Base-by-base conservation (phyloP, 2,797 vertebrate genomes). In the Alosa sapidissima region DNA sequence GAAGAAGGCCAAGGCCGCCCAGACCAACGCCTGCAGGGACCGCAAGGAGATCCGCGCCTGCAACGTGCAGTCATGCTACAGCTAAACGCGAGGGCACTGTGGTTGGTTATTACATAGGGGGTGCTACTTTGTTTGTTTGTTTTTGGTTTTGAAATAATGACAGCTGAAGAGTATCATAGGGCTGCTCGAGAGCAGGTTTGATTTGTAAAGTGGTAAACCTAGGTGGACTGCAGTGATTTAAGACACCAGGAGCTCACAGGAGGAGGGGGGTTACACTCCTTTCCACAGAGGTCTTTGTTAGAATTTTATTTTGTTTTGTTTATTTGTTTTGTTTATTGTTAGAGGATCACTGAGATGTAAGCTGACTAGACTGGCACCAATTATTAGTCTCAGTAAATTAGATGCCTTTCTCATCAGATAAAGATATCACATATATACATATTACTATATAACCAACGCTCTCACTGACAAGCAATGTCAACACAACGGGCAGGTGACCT, bases 11-110 rank as follows among this genome's bases (percentile, higher is more conserved):
- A 97, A 97, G 93, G 95, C 92, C 72, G 88, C 94, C 65, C 93
- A 92, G 90, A 91, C 92, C 62, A 93, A 93, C 72, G 95, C 94
- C 90, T 99, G 98, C 90, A 97, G 97, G 92, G 95, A 97, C 93
- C 95, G 95, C 91, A 98, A 95, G 91, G 97, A 99, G 93, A 95
- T 96, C 85, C 96, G 97, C 62, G 97, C 97, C 21, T 99, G 98
- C 91, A 98, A 97, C 0, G 94, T 97, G 89, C 95, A 97, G 60
- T 93, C 96, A 68, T 99, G 98, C 96, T 99, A 98, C 41, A 78
- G 72, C 72, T 78, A 78, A 47, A 78, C 16, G 19, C 41, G 14
- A 16, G 36, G 41, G 65, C 28, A 14, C 36, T 19, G 14, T 47
- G 9, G 11, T 1, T 7, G 68, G 68, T 62, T 62, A 8, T 7